Evolutionary conservation across 2,797 vertebrate genomes (phyloP).

Genomic region (Cryptoprocta ferox): DNA sequence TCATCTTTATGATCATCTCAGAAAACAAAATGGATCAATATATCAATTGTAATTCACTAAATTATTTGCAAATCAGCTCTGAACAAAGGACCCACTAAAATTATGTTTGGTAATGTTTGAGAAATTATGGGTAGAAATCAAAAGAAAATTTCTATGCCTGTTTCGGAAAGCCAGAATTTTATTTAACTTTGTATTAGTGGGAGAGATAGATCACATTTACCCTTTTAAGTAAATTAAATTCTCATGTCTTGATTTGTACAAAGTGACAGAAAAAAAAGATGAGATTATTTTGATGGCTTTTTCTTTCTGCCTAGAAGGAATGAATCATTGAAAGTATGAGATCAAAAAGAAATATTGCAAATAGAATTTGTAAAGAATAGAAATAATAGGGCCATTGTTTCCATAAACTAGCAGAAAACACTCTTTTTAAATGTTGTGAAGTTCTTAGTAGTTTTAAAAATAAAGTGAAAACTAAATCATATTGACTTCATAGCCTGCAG

Average conservation of each 20-base stretch:
- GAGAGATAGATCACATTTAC: not conserved
- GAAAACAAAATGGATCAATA: not conserved
- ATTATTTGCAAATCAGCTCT: not conserved
- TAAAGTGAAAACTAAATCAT: slow-evolving; percentile 67
- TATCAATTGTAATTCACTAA: not conserved
- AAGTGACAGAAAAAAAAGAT: not conserved
- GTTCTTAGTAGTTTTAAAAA: slow-evolving; percentile 63
- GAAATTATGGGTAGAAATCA: not conserved
- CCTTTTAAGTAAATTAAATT: not conserved
- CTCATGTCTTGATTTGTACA: not conserved
- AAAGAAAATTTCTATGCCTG: not conserved
- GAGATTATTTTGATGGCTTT: not conserved
- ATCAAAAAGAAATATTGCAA: slow-evolving; percentile 30
- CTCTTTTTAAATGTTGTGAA: slow-evolving; percentile 61
- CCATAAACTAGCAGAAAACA: not conserved
- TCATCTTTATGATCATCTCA: not conserved
- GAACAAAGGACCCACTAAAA: not conserved
- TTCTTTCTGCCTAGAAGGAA: not conserved
- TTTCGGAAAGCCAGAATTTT: not conserved
- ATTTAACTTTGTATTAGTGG: not conserved
- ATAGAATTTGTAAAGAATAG: slow-evolving; percentile 27
- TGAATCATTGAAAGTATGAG: not conserved
- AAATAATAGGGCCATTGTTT: slow-evolving; percentile 43
- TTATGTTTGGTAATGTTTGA: not conserved
- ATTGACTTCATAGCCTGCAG: slow-evolving; percentile 43